Percentiles rank a stretch among this genome's conserved stretches.
Evolutionary conservation across 2,888 invertebrate genomes (phyloP).

Genomic region (Heteromurus nitidus): DNA sequence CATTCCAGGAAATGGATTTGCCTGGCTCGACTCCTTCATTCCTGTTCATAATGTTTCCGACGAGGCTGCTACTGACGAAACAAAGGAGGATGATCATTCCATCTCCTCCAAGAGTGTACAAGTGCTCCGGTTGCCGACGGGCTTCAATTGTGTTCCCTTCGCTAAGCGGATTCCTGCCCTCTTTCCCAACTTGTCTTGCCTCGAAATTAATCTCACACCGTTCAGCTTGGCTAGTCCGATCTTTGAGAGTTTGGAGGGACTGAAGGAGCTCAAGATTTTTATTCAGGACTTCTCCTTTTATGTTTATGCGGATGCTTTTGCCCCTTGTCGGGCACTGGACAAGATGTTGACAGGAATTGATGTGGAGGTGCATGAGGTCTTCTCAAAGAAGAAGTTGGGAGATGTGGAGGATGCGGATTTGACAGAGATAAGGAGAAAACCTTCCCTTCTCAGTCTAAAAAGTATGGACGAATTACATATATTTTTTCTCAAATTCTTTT

Average conservation of each 20-base stretch:
- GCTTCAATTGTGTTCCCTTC: conserved; percentile 55
- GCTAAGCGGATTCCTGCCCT: conserved; percentile 51
- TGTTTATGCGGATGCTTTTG: conserved; percentile 51
- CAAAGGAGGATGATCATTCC: not conserved
- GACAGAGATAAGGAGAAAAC: conserved; percentile 36
- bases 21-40: conserved; percentile 52
- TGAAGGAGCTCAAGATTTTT: conserved; percentile 47
- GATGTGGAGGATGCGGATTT: conserved; percentile 51
- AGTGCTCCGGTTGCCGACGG: conserved; percentile 47
- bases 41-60: conserved; percentile 9
- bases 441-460: conserved; percentile 49
- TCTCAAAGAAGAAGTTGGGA: conserved; percentile 41
- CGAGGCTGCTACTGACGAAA: not conserved
- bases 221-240: conserved; percentile 53
- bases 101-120: conserved; percentile 40
- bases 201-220: conserved; percentile 59
- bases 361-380: conserved; percentile 51
- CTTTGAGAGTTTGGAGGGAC: conserved; percentile 47
- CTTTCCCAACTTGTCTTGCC: conserved; percentile 54
- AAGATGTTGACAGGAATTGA: conserved; percentile 60
- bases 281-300: conserved; percentile 57
- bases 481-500: too few relatives aligned
- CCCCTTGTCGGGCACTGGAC: conserved; percentile 51
- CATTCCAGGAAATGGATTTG: conserved; percentile 48
- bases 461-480: too few relatives aligned